Conservation (phyloP, 2,797 vertebrate genomes). For the Tarsius wallacei region DNA sequence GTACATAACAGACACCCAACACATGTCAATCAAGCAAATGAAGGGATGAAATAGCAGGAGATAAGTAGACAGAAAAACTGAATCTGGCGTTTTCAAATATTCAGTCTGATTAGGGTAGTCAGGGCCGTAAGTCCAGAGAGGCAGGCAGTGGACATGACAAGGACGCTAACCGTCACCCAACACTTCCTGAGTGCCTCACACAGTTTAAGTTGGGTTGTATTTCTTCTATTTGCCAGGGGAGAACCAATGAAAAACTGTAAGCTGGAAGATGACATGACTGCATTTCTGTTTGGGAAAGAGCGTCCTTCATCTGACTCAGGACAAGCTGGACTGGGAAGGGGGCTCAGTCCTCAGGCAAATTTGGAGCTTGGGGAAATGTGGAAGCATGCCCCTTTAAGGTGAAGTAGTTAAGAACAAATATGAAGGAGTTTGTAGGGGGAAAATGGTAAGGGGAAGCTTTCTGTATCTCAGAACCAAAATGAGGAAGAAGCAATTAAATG, state of each 20-base stretch:
- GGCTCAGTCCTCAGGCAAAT: background rate
- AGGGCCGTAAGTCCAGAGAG: background rate
- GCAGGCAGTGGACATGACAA: fast-evolving
- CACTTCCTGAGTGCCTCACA: fast-evolving
- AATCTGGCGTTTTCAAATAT: background rate
- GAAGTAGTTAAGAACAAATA: background rate
- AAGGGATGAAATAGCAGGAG: background rate
- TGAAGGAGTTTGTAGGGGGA: background rate
- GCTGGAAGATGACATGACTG: background rate
- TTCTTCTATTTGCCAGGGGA: background rate
- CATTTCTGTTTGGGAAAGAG: background rate
- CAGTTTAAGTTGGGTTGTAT: background rate
- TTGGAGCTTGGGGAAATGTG: background rate
- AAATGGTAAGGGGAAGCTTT: background rate
- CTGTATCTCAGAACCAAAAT: background rate
- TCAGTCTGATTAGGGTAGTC: background rate
- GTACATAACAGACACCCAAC: background rate
- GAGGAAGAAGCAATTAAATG: conserved; percentile 49
- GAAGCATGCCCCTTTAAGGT: background rate
- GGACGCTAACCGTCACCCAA: fast-evolving
- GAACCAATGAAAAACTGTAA: background rate
- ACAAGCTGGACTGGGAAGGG: background rate
- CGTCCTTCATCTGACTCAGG: background rate
- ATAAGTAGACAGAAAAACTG: background rate
- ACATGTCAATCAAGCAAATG: background rate